Base-by-base conservation (phyloP, 2,888 invertebrate species). In the Aspidiotus rigidus region DNA sequence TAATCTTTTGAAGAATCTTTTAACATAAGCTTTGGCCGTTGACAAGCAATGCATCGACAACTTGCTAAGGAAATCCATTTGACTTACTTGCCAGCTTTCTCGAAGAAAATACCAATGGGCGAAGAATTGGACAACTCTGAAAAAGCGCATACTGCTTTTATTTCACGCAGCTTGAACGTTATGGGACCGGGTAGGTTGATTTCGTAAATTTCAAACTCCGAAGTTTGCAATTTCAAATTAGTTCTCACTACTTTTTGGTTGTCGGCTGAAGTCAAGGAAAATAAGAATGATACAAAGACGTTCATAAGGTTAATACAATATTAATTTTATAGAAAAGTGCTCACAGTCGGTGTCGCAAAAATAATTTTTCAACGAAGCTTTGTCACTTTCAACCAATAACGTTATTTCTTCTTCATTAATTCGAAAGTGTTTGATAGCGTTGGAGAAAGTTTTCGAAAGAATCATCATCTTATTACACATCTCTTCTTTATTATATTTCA, bases 91-190 rank as follows among this genome's bases (percentile, higher is more conserved):
- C 93, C 93, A 66, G 88, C 84, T 49, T 81, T 82, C 76, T 89
- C 87, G 80, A 93, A 93, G 76, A 86, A 83, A 55, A 90, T 77
- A 57, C 83, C 82, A 7, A 93, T 75, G 63, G 87, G 85, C 66
- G 89, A 79, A 39, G 67, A 59, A 75, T 83, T 84, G 7, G 87
- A 80, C 1, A 83, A 81, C 78, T 93, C 94, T 0, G 90, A 87
- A 79, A 93, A 92, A 39, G 83, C 79, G 28, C 93, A 78, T 15
- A 92, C 82, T 1, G 93, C 90, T 76, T 87, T 81, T 69, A 94
- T 85, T 76, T 93, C 93, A 77, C 89, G 90, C 66, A 93, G 79
- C 72, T 90, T 89, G 78, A 93, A 93, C 73, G 93, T 93, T 44
- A 94, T 84, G 16, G 83, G 82, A 0, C 88, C 84, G 74, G 87